Evolutionary conservation across 2,797 vertebrate genomes (phyloP).

Genomic region (Eulemur albifrons): DNA sequence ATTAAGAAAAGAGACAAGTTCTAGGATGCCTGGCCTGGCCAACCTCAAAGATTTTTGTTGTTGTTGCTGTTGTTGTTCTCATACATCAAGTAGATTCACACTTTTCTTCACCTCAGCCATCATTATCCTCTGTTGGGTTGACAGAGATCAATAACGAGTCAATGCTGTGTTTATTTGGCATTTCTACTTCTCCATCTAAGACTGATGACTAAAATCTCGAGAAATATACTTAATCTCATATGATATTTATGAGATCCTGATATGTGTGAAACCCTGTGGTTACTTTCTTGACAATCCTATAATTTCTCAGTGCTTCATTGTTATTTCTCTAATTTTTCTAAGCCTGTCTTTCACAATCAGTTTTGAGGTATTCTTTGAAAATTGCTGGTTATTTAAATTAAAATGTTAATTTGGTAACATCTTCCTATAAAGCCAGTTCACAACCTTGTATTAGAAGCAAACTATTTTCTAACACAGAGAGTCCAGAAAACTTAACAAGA

Average conservation of each 20-base stretch:
- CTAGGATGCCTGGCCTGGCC: neutral
- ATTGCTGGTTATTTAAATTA: neutral
- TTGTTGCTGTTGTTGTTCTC: neutral
- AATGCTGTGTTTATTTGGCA: neutral
- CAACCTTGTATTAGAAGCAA: neutral
- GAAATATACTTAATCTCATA: neutral
- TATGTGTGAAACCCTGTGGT: neutral
- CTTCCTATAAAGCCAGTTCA: neutral
- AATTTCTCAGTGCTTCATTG: neutral
- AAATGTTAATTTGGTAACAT: neutral
- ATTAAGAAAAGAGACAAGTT: neutral
- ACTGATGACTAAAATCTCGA: neutral
- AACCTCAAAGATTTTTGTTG: neutral
- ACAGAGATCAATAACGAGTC: neutral
- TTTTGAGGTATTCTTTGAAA: constrained; percentile 16
- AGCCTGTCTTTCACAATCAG: neutral
- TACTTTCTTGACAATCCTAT: neutral
- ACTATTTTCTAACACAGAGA: neutral
- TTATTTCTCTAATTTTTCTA: neutral
- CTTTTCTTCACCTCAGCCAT: neutral
- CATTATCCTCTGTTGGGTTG: neutral
- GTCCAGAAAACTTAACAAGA: neutral
- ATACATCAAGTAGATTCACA: neutral
- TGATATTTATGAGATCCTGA: neutral
- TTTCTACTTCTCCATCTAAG: neutral